These are phyloP conservation scores for Temnothorax curvispinosus DNA, from an alignment of 1,140 invertebrate species.

Conservation along the genomic window DNA sequence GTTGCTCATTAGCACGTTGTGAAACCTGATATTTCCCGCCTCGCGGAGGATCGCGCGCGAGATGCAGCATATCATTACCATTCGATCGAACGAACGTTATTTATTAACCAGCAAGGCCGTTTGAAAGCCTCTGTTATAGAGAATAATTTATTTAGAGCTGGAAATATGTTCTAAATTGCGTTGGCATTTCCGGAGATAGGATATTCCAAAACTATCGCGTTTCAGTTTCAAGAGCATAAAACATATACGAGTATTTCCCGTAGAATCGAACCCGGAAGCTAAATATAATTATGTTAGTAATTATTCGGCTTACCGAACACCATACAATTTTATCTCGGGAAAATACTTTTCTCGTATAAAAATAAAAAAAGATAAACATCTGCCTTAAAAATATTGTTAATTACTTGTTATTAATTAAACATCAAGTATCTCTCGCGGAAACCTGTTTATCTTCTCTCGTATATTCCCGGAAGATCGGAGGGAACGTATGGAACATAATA, in stretches of 20 bases:
- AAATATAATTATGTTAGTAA: neutral
- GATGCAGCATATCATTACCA: neutral
- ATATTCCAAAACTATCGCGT: neutral
- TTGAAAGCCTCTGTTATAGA: neutral
- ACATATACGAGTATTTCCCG: neutral
- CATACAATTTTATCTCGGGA: too few species aligned
- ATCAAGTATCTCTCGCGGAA: neutral
- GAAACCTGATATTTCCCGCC: conserved; percentile 65
- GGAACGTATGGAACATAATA: neutral
- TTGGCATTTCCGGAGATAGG: neutral
- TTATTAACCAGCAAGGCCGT: neutral
- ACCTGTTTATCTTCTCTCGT: neutral
- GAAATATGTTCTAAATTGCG: neutral
- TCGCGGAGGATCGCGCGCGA: neutral
- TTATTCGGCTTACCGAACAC: neutral
- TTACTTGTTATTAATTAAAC: neutral
- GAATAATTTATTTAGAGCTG: conserved; percentile 2
- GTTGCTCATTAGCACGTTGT: conserved; percentile 50
- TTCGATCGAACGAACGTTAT: neutral
- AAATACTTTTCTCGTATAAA: neutral
- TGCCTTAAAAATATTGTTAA: neutral
- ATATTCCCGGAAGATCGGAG: neutral
- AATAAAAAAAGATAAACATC: neutral
- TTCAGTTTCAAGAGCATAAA: neutral
- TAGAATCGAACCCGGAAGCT: neutral